These are phyloP conservation scores for Cyprinella venusta DNA, from an alignment of 2,797 vertebrate species.

Conservation along the genomic window DNA sequence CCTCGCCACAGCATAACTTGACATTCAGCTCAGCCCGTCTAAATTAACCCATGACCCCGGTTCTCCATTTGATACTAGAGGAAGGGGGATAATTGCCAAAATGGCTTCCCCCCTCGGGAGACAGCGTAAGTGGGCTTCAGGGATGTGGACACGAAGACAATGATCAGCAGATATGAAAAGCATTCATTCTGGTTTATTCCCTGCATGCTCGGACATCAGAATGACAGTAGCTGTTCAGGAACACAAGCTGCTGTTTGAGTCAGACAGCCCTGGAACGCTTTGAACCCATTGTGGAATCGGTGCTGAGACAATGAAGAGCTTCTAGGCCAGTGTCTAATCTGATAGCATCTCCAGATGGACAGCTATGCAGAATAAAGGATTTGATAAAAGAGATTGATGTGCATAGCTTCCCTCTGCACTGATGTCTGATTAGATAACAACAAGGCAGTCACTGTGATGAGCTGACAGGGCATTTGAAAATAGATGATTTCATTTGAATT, in stretches of 20 bases:
- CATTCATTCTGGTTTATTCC: slow-evolving; percentile 32
- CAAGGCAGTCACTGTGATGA: slow-evolving; percentile 30
- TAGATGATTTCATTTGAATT: slow-evolving; percentile 18
- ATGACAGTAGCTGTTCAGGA: slow-evolving; percentile 25
- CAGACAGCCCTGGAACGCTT: slow-evolving; percentile 13
- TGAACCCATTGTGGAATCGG: slow-evolving; percentile 46
- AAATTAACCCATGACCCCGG: slow-evolving; percentile 45
- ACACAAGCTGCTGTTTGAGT: slow-evolving; percentile 46
- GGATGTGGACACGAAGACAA: slow-evolving; percentile 46
- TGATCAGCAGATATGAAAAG: slow-evolving; percentile 52
- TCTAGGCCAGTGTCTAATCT: slow-evolving; percentile 44
- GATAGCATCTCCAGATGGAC: slow-evolving; percentile 55
- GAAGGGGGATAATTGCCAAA: slow-evolving; percentile 45
- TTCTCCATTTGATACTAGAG: slow-evolving; percentile 49
- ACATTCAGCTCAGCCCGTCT: slow-evolving; percentile 42
- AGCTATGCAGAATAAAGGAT: slow-evolving; percentile 46
- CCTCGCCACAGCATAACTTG: slow-evolving; percentile 27
- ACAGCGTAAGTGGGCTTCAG: slow-evolving; percentile 34
- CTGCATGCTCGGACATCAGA: slow-evolving; percentile 23
- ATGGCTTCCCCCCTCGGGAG: slow-evolving; percentile 24
- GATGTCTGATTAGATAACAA: slow-evolving; percentile 47
- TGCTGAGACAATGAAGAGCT: slow-evolving; percentile 41
- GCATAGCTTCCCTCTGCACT: slow-evolving; percentile 31
- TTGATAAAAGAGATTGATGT: slow-evolving; percentile 41
- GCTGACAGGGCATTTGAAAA: slow-evolving; percentile 23